A percentile compares a stretch with the other conserved stretches of the same genome.
Conservation (phyloP, 2,888 invertebrate genomes). For the Portevinia maculata region DNA sequence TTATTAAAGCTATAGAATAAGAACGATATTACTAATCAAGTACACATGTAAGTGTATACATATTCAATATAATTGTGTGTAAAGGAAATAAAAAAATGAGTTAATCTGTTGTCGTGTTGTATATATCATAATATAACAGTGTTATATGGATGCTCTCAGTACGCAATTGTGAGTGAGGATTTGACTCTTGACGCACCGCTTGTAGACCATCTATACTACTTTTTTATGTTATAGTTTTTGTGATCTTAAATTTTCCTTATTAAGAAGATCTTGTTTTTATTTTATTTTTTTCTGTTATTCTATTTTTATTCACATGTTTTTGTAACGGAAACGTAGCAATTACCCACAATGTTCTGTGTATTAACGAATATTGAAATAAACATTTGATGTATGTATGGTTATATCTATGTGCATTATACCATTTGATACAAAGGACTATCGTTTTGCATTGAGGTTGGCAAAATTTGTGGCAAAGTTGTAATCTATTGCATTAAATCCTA, state of each 20-base stretch:
- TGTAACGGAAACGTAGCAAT: constrained; percentile 58
- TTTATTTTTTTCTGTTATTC: constrained; percentile 63
- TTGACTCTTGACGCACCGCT: constrained; percentile 56
- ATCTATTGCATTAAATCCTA: too few species aligned
- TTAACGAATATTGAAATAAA: constrained; percentile 70
- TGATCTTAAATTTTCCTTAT: constrained; percentile 67
- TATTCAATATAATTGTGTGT: constrained; percentile 65
- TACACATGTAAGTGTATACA: constrained; percentile 55
- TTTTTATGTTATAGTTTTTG: constrained; percentile 65
- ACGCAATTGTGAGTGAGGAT: constrained; percentile 21
- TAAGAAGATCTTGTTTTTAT: constrained; percentile 48
- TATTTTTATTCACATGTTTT: constrained; percentile 70
- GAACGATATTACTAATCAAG: constrained; percentile 53
- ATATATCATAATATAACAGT: constrained; percentile 19
- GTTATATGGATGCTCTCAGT: constrained; percentile 37
- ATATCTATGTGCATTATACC: constrained; percentile 61
- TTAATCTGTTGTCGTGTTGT: constrained; percentile 38
- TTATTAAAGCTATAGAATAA: constrained; percentile 46
- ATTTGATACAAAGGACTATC: constrained; percentile 38
- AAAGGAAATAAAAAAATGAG: constrained; percentile 40
- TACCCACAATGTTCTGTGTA: constrained; percentile 68
- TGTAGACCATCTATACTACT: constrained; percentile 66
- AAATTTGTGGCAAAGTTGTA: too few species aligned
- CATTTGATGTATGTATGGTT: constrained; percentile 65
- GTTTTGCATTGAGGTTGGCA: neutral